phyloP scores from a whole-genome alignment of 2,797 vertebrate genomes.

The Glyptemys insculpta region DNA sequence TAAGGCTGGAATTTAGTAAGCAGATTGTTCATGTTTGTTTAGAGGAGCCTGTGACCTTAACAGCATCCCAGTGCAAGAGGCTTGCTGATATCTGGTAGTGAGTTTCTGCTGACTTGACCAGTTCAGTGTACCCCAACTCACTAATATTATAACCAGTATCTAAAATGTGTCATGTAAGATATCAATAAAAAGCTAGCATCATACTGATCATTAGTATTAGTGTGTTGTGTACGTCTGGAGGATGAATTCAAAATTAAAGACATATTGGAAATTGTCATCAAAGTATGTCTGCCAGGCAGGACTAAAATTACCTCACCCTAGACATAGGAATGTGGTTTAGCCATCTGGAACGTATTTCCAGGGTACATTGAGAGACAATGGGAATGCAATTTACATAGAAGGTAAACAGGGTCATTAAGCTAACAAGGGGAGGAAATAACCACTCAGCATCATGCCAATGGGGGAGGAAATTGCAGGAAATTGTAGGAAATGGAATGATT shows the following conservation, averaged over 20 bases:
- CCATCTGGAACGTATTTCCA: too few species aligned
- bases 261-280: neutral
- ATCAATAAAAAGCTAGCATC: neutral
- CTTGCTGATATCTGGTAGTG: neutral
- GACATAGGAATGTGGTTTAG: neutral
- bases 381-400: too few species aligned
- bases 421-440: too few species aligned
- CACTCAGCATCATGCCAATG: too few species aligned
- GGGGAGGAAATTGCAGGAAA: too few species aligned
- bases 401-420: too few species aligned
- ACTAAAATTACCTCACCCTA: neutral
- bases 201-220: neutral
- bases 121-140: neutral
- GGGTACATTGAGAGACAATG: too few species aligned
- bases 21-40: conserved; percentile 17
- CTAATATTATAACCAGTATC: neutral
- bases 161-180: neutral
- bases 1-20: conserved; percentile 42
- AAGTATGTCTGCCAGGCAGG: too few species aligned
- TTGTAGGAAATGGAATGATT: too few species aligned
- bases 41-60: neutral
- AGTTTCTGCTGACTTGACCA: too few species aligned
- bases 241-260: neutral
- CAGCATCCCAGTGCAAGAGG: neutral
- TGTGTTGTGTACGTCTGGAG: neutral